phyloP scores from a whole-genome alignment of 2,888 invertebrate genomes.

The Megaustenia siamemsis region DNA sequence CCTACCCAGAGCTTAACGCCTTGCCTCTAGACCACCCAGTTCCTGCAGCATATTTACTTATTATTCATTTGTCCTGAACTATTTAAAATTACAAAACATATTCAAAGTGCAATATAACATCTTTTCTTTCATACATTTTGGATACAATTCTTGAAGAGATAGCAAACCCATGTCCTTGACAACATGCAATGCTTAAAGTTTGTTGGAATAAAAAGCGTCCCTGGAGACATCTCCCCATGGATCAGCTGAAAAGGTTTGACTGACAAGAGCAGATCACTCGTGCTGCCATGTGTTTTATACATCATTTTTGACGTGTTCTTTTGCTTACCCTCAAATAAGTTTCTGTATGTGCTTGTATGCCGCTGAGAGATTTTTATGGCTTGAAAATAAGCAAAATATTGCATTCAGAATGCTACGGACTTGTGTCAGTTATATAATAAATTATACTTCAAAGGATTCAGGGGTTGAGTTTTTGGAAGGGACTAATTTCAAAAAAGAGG shows the following conservation, averaged over 20 bases:
- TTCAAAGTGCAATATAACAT: too few relatives aligned
- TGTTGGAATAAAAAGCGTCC: too few relatives aligned
- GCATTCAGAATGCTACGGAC: conserved; percentile 18
- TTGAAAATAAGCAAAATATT: conserved; percentile 21
- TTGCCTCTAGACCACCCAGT: too few relatives aligned
- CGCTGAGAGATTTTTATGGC: neutral
- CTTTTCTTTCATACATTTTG: too few relatives aligned
- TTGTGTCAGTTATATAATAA: conserved; percentile 20
- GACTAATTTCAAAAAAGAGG: conserved; percentile 1
- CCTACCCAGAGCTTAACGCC: too few relatives aligned
- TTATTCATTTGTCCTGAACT: too few relatives aligned
- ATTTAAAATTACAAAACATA: too few relatives aligned
- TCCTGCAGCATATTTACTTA: too few relatives aligned
- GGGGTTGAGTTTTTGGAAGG: neutral
- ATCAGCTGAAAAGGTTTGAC: neutral
- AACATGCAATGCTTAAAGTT: too few relatives aligned
- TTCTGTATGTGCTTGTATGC: neutral
- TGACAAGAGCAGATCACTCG: neutral
- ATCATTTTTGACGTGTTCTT: conserved; percentile 20
- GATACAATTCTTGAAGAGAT: too few relatives aligned
- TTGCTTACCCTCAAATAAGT: neutral
- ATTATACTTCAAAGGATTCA: conserved; percentile 36
- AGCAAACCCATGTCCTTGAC: neutral
- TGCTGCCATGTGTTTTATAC: conserved; percentile 22
- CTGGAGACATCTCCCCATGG: neutral